Base-by-base conservation (phyloP, 2,888 invertebrate species). In the Dryococelus australis region DNA sequence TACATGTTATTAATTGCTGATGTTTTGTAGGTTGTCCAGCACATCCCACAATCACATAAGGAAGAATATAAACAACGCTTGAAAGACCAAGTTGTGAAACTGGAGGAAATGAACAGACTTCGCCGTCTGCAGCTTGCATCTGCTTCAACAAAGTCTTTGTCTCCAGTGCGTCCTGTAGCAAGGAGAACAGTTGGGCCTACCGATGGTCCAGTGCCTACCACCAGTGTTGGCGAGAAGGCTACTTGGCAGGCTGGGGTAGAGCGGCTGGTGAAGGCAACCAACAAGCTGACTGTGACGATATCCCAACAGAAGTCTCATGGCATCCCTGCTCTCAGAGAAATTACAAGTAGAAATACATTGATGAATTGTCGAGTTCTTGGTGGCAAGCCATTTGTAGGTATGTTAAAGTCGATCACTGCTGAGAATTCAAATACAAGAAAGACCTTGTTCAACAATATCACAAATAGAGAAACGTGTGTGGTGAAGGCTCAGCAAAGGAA, bases 41-140 rank as follows among this genome's bases (percentile, higher is more conserved):
- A 65, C 24, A 2, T 65, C 65, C 65, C 65, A 24, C 65, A 65
- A n/a, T 65, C 65, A 16, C 65, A 65, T 0, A 8, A 65, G 24
- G 65, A 65, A 65, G 65, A 65, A 65, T 65, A 65, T 6, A 65
- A n/a, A n/a, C 65, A 20, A 10, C 65, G n/a, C 24, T n/a, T 65
- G 65, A 65, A 65, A 65, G 65, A 65, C 65, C 65, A 65, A 20
- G 65, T 65, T 65, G n/a, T 65, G 65, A 65, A 65, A 20, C n/a
- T 65, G n/a, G 65, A 65, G 65, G 65, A 65, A 24, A 65, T 65
- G 65, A 65, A 65, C 65, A 65, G n/a, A 65, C 65, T 65, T 65
- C 65, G 65, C n/a, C 65, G 65, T 20, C 6, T 65, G 20, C 65
- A 65, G 65, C 65, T 65, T 20, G n/a, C n/a, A 3, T 65, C 65